A percentile compares a stretch with the other conserved stretches of the same genome.
phyloP scores from a whole-genome alignment of 2,113 vertebrate species.

The Dinomys branickii region DNA sequence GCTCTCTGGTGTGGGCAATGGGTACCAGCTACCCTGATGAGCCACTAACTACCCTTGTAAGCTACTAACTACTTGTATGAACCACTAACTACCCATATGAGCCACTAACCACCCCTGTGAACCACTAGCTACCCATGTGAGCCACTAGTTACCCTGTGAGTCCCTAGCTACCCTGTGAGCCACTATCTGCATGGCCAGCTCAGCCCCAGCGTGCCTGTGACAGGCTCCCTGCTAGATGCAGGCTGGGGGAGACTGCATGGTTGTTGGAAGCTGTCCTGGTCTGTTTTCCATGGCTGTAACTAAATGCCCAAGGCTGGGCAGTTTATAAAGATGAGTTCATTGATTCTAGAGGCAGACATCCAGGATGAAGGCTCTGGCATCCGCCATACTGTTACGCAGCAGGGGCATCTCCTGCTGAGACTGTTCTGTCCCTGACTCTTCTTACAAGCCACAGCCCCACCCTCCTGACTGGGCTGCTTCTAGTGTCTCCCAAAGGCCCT shows the following conservation, averaged over 20 bases:
- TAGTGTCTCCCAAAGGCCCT: neutral
- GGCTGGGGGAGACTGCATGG: rapidly evolving
- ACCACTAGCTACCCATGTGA: too few relatives aligned
- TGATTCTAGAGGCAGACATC: neutral
- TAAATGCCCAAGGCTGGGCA: too few relatives aligned
- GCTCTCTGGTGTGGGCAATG: neutral
- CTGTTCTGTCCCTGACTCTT: neutral
- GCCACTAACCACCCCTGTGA: neutral
- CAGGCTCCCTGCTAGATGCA: neutral
- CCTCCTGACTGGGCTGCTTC: neutral
- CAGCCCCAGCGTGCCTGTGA: neutral
- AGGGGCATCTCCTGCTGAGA: neutral
- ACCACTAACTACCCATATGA: neutral
- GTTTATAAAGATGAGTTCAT: neutral
- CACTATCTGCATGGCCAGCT: neutral
- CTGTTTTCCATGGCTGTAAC: neutral
- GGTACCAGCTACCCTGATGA: neutral
- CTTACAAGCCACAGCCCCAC: neutral
- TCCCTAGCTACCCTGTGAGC: too few relatives aligned
- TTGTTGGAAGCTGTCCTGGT: neutral
- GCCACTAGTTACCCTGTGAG: too few relatives aligned
- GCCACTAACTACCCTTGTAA: neutral
- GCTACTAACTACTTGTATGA: neutral
- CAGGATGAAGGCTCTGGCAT: neutral
- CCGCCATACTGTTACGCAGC: neutral